Evolutionary conservation across 53 echinoderm and acorn worm genomes (phyloP).

Genomic region (Glandiceps talaboti): DNA sequence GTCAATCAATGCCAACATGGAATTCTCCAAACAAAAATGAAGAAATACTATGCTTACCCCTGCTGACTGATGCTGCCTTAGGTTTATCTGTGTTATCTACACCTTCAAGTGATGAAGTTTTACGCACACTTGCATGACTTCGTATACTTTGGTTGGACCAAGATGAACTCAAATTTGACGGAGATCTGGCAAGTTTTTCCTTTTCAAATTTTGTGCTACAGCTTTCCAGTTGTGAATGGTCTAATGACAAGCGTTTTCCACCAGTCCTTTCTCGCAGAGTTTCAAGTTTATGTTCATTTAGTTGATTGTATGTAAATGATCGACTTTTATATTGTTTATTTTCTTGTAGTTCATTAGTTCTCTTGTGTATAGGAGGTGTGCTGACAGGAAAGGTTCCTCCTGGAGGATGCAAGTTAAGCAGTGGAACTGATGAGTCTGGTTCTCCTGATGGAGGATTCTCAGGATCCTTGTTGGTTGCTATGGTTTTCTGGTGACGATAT

Average conservation of each 20-base stretch:
- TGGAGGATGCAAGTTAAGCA: conserved; percentile 20
- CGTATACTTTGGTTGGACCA: conserved; percentile 47
- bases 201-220: neutral
- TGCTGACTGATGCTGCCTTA: neutral
- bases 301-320: neutral
- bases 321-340: neutral
- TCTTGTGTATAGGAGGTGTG: neutral
- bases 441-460: conserved; percentile 23
- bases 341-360: neutral
- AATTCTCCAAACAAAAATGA: no score
- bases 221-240: neutral
- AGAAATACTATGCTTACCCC: no score
- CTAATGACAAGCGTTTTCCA: neutral
- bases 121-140: conserved; percentile 37
- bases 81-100: conserved; percentile 14
- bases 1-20: no score
- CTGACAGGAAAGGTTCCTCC: neutral
- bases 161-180: conserved; percentile 24
- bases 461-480: conserved; percentile 14
- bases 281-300: neutral
- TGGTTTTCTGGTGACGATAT: conserved; percentile 33
- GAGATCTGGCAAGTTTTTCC: conserved; percentile 16
- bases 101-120: conserved; percentile 56
- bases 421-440: conserved; percentile 67
- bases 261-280: neutral